Base-by-base conservation (phyloP, 2,113 vertebrate species). In the Athene cunicularia region DNA sequence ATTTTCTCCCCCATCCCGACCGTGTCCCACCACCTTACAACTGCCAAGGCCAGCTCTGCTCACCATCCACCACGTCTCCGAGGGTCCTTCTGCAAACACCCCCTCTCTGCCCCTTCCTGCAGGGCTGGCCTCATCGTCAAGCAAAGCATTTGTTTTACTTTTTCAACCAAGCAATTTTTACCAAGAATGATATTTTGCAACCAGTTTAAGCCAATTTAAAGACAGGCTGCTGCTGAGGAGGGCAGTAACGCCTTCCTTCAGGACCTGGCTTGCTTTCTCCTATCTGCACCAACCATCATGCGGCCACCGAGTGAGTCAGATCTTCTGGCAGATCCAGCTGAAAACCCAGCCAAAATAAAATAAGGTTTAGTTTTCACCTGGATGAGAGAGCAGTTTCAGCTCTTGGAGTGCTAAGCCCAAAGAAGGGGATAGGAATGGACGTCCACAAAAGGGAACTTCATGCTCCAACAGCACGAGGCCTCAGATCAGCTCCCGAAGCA, bases 181-280 rank as follows among this genome's bases (percentile, higher is more conserved):
- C 47, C 74, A 22, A 39, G 41, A 62, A 18, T 2, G 85, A 53
- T 77, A 79, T 96, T 95, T 92, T 23, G 0, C 63, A 90, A 95
- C 43, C 47, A 9, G 43, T 43, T 70, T 0, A 73, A 83, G 55
- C 55, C 76, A 72, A 77, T 70, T 76, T 74, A 6, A 59, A 84
- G 79, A 8, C 16, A 35, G 72, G 90, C 79, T 22, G 70, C 59
- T 85, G 89, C 71, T 4, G 24, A 93, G 70, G 47, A 90, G 79
- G 43, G 86, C 80, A 91, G 67, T 27, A 96, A 75, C 93, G 80
- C 95, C 82, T 95, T 82, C 90, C 94, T 86, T 86, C 96, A 93
- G 94, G 82, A 92, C 41, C 84, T n/a, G 86, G 90, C 95, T 90
- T 71, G 92, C 43, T 7, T 39, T 6, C 77, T 24, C 11, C 95